Evolutionary conservation across 2,888 invertebrate species (phyloP).

Genomic region (Agonopterix heracliana): DNA sequence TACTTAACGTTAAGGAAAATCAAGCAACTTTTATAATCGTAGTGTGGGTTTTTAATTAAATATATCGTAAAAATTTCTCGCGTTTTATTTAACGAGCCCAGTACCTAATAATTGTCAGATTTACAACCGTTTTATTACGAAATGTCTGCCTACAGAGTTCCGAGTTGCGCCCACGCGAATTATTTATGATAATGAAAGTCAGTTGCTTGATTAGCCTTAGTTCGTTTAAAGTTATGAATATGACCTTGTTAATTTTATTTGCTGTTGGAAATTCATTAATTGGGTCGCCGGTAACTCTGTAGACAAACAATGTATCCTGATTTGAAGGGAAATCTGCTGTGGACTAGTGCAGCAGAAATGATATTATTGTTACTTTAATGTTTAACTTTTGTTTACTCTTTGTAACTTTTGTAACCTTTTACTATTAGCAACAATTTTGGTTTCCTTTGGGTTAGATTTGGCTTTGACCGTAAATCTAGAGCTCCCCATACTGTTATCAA

Average conservation of each 20-base stretch:
- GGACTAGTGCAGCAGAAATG: too few species aligned
- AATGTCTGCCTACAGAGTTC: slow-evolving; percentile 52
- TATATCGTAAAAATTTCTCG: slow-evolving; percentile 32
- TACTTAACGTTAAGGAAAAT: slow-evolving; percentile 48
- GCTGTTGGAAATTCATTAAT: slow-evolving; percentile 20
- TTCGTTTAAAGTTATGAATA: slow-evolving; percentile 17
- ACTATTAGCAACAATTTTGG: too few species aligned
- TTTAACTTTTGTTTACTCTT: too few species aligned
- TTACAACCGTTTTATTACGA: slow-evolving; percentile 18
- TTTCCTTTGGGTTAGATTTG: too few species aligned
- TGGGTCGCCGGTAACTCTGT: slow-evolving; percentile 53
- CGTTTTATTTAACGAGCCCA: slow-evolving; percentile 54
- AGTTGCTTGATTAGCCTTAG: slow-evolving; percentile 71
- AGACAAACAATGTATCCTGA: slow-evolving; percentile 16
- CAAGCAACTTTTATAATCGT: slow-evolving; percentile 56
- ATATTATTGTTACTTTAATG: too few species aligned
- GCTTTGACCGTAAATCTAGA: too few species aligned
- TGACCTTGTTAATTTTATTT: slow-evolving; percentile 15
- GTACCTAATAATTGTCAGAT: slow-evolving; percentile 18
- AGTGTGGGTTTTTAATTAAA: slow-evolving; percentile 67
- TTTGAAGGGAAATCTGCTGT: too few species aligned
- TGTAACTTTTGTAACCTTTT: too few species aligned
- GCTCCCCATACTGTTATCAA: too few species aligned
- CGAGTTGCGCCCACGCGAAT: slow-evolving; percentile 47
- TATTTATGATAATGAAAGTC: slow-evolving; percentile 27